Evolutionary conservation across 1,140 invertebrate species (phyloP).

Genomic region (Leptopilina clavipes): DNA sequence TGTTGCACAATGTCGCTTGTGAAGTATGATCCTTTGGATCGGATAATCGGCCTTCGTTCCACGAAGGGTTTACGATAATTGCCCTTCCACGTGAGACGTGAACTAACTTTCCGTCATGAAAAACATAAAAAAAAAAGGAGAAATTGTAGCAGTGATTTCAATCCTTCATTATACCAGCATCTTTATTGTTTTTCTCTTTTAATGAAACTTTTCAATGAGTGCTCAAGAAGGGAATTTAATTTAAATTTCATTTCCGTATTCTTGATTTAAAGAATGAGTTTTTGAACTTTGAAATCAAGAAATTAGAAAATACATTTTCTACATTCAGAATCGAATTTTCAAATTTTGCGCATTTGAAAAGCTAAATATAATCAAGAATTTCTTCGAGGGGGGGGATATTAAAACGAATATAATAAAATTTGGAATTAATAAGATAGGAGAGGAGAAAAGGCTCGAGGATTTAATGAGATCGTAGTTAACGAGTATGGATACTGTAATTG

Average conservation of each 20-base stretch:
- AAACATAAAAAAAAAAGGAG: background rate
- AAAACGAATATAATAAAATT: too few species aligned
- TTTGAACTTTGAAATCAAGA: too few species aligned
- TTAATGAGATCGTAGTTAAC: constrained; percentile 6
- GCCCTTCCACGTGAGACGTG: constrained; percentile 1
- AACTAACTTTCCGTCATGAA: background rate
- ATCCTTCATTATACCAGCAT: background rate
- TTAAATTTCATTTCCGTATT: too few species aligned
- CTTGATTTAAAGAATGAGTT: too few species aligned
- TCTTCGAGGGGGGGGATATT: too few species aligned
- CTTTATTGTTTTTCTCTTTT: too few species aligned
- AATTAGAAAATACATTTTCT: too few species aligned
- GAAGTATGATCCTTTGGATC: constrained; percentile 18
- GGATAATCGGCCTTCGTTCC: constrained; percentile 23
- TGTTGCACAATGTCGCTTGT: constrained; percentile 22
- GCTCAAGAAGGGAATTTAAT: too few species aligned
- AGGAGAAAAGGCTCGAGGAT: background rate
- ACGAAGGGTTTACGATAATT: constrained; percentile 21
- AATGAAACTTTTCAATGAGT: too few species aligned
- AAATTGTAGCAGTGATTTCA: background rate
- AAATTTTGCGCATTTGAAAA: too few species aligned
- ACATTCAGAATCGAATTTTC: too few species aligned
- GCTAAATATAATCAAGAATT: too few species aligned
- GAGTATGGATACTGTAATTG: constrained; percentile 19
- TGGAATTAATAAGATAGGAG: background rate